Evolutionary conservation across 2,113 vertebrate genomes (phyloP).

Genomic region (Malurus melanocephalus): DNA sequence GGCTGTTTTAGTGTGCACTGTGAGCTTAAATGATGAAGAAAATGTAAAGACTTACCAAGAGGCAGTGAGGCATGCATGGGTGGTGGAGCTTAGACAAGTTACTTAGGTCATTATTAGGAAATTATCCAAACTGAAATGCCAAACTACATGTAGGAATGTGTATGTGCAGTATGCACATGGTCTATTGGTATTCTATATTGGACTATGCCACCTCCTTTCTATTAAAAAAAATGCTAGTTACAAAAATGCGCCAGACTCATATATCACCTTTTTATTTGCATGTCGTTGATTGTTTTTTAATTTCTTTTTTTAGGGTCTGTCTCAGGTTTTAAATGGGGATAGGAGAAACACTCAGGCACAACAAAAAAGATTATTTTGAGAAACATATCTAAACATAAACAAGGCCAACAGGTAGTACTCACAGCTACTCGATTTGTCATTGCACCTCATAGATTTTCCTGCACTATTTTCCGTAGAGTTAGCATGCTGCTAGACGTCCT

Average conservation of each 20-base stretch:
- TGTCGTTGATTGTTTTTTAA: neutral
- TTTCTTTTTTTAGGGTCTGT: neutral
- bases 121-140: neutral
- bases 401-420: neutral
- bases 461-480: neutral
- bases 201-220: neutral
- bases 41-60: neutral
- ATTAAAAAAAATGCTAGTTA: neutral
- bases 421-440: neutral
- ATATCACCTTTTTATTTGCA: neutral
- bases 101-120: neutral
- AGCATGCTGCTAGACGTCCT: neutral
- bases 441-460: neutral
- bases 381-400: neutral
- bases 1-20: neutral
- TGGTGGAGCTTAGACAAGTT: neutral
- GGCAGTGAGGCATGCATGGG: neutral
- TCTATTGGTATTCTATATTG: too few relatives aligned
- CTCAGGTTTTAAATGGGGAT: neutral
- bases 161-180: neutral
- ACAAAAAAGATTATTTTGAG: neutral
- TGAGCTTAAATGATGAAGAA: constrained; percentile 7
- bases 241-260: neutral
- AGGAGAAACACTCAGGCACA: neutral
- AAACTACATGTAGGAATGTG: neutral